Base-by-base conservation (phyloP, 2,888 invertebrate species). In the Hirtodrosophila trivittata region DNA sequence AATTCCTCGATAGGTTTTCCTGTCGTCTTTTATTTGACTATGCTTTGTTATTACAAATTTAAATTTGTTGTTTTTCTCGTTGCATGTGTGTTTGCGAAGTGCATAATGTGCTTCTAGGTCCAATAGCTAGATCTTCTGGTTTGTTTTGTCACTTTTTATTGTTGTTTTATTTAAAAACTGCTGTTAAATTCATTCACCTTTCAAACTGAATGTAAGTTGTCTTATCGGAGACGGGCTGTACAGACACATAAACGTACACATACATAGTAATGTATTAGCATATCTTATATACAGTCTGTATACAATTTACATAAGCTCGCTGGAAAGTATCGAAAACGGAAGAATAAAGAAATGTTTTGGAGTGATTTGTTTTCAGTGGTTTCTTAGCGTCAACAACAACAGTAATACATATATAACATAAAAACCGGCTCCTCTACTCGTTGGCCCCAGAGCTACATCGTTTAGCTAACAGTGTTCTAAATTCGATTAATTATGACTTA, bases 101-200 rank as follows among this genome's bases (percentile, higher is more conserved):
- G 26, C 41, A 71, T 59, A 78, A 60, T 55, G 68, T 63, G 77
- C 30, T 57, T 57, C 45, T 25, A n/a, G 14, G 6, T 38, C n/a
- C 46, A 66, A 66, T 43, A 64, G 33, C 55, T 26, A 13, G 30
- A 18, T 38, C 46, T 62, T 35, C 16, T 47, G 35, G 21, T 51
- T 41, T 41, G 47, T 49, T 35, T 39, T 56, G 46, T 42, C 32
- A 45, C 30, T 32, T 30, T n/a, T 43, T 38, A 16, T 32, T 56
- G 9, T 26, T 9, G 45, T 58, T 32, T 57, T 25, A 38, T 55
- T 37, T 59, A n/a, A 12, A 37, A 78, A 72, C 64, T 64, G 47
- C 59, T 73, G 46, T 81, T 66, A 51, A 76, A 80, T 83, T 83
- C 76, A 80, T 83, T 78, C 80, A 80, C 73, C 84, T 83, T 76